Conservation (phyloP, 1,140 invertebrate genomes). For the Drosophila kikkawai region DNA sequence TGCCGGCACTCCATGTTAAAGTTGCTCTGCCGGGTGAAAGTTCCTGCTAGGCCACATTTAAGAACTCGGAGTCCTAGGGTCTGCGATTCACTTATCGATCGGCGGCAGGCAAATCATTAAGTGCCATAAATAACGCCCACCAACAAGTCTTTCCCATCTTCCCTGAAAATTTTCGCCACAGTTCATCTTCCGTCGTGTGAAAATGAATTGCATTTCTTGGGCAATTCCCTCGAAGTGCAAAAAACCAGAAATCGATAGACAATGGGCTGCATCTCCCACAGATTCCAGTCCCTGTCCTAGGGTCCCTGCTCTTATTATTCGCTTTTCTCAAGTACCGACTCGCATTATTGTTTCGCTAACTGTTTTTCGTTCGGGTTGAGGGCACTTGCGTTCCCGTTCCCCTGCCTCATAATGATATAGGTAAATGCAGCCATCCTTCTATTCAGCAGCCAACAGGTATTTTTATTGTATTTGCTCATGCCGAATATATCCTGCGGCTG, state of each 20-base stretch:
- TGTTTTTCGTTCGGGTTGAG: constrained; percentile 51
- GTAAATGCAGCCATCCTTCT: constrained; percentile 57
- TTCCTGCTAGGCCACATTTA: constrained; percentile 9
- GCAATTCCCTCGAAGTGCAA: constrained; percentile 70
- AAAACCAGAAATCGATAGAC: constrained; percentile 77
- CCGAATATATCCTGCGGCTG: constrained; percentile 80
- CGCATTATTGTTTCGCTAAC: constrained; percentile 50
- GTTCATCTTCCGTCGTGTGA: constrained; percentile 59
- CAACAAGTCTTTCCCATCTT: constrained; percentile 38
- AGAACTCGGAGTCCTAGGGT: constrained; percentile 3
- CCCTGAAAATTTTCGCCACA: constrained; percentile 51
- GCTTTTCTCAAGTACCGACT: constrained; percentile 47
- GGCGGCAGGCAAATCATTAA: constrained; percentile 55
- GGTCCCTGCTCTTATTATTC: constrained; percentile 45
- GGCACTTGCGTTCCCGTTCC: constrained; percentile 41
- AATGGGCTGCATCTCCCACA: constrained; percentile 49
- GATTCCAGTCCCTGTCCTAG: constrained; percentile 26
- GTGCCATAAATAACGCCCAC: constrained; percentile 71
- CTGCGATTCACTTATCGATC: constrained; percentile 59
- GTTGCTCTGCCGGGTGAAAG: constrained; percentile 36
- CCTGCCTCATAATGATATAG: constrained; percentile 50
- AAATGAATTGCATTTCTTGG: constrained; percentile 76
- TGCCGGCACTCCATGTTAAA: constrained; percentile 30
- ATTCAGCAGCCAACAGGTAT: constrained; percentile 73
- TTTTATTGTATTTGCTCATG: constrained; percentile 81